phyloP scores from a whole-genome alignment of 1,140 invertebrate species.

The Hormaphis cornu region DNA sequence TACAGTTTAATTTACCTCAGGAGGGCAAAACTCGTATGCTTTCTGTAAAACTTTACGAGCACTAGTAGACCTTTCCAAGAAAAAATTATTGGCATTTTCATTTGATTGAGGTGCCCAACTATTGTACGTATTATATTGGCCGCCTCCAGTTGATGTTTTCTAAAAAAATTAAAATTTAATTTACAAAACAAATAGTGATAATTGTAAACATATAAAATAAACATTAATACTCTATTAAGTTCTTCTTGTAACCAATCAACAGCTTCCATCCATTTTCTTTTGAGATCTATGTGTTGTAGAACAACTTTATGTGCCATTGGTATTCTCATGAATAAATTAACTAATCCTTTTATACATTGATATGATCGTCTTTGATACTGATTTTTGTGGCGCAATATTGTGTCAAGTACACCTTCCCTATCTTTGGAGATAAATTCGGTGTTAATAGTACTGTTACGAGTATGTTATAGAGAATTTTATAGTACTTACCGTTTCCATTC shows the following conservation, averaged over 20 bases:
- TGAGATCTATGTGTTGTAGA: conserved; percentile 63
- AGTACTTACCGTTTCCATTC: conserved; percentile 51
- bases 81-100: conserved; percentile 90
- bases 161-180: conserved; percentile 41
- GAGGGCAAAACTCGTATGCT: conserved; percentile 70
- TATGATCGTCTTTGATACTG: conserved; percentile 95
- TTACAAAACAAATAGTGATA: conserved; percentile 8
- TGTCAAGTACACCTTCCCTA: conserved; percentile 85
- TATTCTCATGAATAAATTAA: conserved; percentile 78
- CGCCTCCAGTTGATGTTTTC: conserved; percentile 56
- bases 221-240: conserved; percentile 58
- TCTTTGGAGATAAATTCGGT: conserved; percentile 69
- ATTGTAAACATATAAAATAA: neutral
- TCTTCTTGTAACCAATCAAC: conserved; percentile 94
- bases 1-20: conserved; percentile 65
- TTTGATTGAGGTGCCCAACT: conserved; percentile 93
- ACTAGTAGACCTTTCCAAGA: conserved; percentile 85
- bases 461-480: neutral
- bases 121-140: conserved; percentile 68
- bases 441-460: neutral
- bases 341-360: conserved; percentile 93
- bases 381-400: conserved; percentile 79
- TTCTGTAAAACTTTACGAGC: conserved; percentile 80
- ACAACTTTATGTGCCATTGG: conserved; percentile 63
- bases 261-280: conserved; percentile 75